Percentiles rank a stretch among this genome's conserved stretches.
phyloP scores from a whole-genome alignment of 2,113 vertebrate genomes.

The Ailuropoda melanoleuca region DNA sequence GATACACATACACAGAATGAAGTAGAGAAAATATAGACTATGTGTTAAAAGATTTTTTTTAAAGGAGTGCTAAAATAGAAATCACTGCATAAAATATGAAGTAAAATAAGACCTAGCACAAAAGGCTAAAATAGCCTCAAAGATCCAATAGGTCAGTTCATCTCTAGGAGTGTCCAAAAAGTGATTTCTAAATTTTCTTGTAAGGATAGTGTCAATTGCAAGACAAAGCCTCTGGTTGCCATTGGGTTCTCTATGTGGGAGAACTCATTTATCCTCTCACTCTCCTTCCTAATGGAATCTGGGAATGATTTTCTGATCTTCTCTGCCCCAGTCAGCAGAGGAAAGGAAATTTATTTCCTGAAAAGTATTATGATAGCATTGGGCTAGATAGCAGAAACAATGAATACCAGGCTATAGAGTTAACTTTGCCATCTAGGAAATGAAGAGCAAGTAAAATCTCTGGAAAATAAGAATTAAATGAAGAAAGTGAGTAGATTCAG shows the following conservation, averaged over 20 bases:
- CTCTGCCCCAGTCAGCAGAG: neutral
- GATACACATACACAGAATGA: neutral
- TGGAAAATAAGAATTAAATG: neutral
- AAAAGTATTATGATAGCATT: neutral
- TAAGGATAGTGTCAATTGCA: neutral
- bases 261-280: neutral
- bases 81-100: neutral
- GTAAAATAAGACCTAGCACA: neutral
- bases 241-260: neutral
- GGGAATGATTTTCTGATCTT: neutral
- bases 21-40: neutral
- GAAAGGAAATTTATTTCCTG: slow-evolving; percentile 18
- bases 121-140: neutral
- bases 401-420: neutral
- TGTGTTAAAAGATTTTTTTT: neutral
- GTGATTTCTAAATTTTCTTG: neutral
- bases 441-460: slow-evolving; percentile 5
- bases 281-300: neutral
- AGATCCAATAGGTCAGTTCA: neutral
- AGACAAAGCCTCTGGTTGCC: neutral
- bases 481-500: slow-evolving; percentile 28
- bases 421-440: slow-evolving; percentile 5
- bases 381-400: neutral
- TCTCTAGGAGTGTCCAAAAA: neutral
- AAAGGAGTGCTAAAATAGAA: neutral